Conservation (phyloP, 2,113 vertebrate species). For the Oxygymnocypris stewartii region DNA sequence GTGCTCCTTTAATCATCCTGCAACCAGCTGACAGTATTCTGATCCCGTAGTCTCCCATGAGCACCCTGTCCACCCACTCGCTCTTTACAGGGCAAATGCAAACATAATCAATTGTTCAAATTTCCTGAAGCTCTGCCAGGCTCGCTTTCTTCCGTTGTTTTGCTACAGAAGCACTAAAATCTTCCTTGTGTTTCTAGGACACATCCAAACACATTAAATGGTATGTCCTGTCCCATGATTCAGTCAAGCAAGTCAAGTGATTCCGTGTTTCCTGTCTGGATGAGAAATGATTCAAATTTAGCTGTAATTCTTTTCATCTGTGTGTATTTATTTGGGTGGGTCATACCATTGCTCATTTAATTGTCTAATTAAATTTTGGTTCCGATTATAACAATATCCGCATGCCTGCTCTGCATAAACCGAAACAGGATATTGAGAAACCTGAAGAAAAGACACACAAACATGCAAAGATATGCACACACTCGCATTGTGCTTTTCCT, state of each 20-base stretch:
- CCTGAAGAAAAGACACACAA: conserved; percentile 29
- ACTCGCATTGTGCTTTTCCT: conserved; percentile 47
- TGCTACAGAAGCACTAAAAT: conserved; percentile 13
- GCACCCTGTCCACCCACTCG: conserved; percentile 38
- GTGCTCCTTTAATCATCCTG: conserved; percentile 37
- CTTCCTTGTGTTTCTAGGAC: conserved; percentile 43
- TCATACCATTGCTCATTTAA: neutral
- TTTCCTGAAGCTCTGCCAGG: conserved; percentile 51
- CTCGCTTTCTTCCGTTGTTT: conserved; percentile 35
- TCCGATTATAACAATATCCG: conserved; percentile 5
- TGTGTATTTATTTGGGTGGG: neutral
- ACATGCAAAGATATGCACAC: conserved; percentile 33
- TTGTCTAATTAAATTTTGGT: conserved; percentile 40
- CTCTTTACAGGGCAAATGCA: conserved; percentile 58
- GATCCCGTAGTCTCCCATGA: conserved; percentile 54
- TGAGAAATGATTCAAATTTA: conserved; percentile 53
- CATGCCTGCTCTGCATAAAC: conserved; percentile 11
- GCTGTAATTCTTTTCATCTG: conserved; percentile 37
- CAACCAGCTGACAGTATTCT: conserved; percentile 32
- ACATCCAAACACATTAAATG: conserved; percentile 34
- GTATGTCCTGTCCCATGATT: conserved; percentile 12
- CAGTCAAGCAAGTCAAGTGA: conserved; percentile 47
- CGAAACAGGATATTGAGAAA: conserved; percentile 26
- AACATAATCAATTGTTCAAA: conserved; percentile 63
- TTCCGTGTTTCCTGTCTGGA: conserved; percentile 34